Evolutionary conservation across 2,797 vertebrate species (phyloP).

Genomic region (Gadopsis bispinosus): DNA sequence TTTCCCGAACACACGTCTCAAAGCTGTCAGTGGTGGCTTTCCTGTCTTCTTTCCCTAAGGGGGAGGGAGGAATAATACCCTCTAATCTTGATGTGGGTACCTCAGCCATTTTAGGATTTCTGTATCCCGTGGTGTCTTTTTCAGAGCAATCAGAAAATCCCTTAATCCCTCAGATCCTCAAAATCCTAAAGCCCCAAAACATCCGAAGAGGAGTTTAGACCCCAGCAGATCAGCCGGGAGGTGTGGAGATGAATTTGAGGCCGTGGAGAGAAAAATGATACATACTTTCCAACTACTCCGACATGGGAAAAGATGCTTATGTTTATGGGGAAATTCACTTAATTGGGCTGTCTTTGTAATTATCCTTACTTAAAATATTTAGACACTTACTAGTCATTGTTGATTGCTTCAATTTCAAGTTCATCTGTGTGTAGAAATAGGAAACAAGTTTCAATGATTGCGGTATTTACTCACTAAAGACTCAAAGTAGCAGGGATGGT

Average conservation of each 20-base stretch:
- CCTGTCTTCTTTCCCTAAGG: conserved; percentile 46
- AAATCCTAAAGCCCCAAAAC: conserved; percentile 72
- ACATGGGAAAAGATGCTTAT: conserved; percentile 9
- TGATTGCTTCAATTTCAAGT: conserved; percentile 23
- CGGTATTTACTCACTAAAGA: conserved; percentile 8
- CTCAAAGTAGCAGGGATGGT: not conserved
- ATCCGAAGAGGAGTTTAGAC: conserved; percentile 68
- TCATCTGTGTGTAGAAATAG: conserved; percentile 8
- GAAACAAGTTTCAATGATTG: conserved; percentile 16
- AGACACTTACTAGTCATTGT: not conserved
- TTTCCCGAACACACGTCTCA: conserved; percentile 42
- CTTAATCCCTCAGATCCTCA: conserved; percentile 78
- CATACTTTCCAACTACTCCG: conserved; percentile 11
- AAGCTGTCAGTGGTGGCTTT: conserved; percentile 40
- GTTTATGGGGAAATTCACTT: not conserved
- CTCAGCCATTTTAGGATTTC: conserved; percentile 77
- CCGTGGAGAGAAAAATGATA: conserved; percentile 15
- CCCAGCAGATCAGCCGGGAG: conserved; percentile 53
- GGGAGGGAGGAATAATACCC: conserved; percentile 59
- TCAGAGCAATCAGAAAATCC: conserved; percentile 80
- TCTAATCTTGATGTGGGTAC: conserved; percentile 80
- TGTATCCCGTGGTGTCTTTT: conserved; percentile 77
- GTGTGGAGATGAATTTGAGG: conserved; percentile 51
- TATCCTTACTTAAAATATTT: conserved; percentile 16
- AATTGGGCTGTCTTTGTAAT: conserved; percentile 2